Evolutionary conservation across 2,113 vertebrate genomes (phyloP).

Genomic region (Mus pahari): DNA sequence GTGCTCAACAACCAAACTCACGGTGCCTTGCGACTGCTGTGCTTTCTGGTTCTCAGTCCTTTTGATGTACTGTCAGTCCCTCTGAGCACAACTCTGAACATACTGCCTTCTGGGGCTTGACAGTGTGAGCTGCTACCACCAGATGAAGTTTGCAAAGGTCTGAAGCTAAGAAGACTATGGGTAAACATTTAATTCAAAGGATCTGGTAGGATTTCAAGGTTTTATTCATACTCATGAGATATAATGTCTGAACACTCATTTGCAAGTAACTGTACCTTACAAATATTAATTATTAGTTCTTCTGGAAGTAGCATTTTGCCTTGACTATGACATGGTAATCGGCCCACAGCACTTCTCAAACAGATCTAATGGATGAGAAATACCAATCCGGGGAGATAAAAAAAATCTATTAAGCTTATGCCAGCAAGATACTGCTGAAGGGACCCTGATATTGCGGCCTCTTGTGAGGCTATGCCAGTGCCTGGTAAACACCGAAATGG

Average conservation of each 20-base stretch:
- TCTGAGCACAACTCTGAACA: neutral
- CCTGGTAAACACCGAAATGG: too few species aligned
- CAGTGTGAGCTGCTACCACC: neutral
- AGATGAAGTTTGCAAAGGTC: neutral
- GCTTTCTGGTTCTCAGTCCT: neutral
- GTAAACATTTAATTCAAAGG: neutral
- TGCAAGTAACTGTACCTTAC: neutral
- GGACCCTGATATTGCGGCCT: too few species aligned
- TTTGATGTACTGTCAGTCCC: neutral
- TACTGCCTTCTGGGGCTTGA: neutral
- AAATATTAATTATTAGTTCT: neutral
- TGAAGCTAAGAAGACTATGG: neutral
- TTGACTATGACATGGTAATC: conserved; percentile 6
- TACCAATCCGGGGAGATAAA: neutral
- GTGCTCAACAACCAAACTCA: neutral
- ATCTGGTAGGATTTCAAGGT: neutral
- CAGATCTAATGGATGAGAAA: neutral
- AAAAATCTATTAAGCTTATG: too few species aligned
- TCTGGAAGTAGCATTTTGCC: neutral
- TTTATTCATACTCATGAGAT: neutral
- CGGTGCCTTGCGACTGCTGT: neutral
- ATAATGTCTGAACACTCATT: neutral
- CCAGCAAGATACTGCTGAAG: too few species aligned
- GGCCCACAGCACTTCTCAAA: conserved; percentile 7
- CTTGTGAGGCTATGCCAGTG: too few species aligned